Evolutionary conservation across 2,113 vertebrate species (phyloP).

Genomic region (Myanophis thanlyinensis): DNA sequence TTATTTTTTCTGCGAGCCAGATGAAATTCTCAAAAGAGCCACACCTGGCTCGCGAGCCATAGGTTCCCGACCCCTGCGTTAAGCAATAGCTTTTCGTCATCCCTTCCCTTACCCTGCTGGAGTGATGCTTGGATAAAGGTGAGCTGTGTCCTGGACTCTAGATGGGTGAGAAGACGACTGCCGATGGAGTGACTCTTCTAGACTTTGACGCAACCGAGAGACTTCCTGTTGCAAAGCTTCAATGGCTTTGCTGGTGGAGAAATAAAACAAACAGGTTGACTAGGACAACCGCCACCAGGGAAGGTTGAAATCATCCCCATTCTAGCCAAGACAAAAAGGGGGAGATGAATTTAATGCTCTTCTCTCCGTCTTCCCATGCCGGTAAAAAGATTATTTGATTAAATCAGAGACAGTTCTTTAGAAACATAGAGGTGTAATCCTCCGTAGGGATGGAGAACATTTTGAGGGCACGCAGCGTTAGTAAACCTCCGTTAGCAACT

Average conservation of each 20-base stretch:
- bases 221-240: slow-evolving; percentile 78
- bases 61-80: too few relatives aligned
- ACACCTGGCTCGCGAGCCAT: too few relatives aligned
- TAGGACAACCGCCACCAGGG: background rate
- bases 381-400: background rate
- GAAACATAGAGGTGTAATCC: background rate
- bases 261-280: background rate
- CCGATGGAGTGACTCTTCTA: slow-evolving; percentile 72
- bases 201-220: slow-evolving; percentile 61
- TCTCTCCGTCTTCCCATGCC: background rate
- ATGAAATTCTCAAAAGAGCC: too few relatives aligned
- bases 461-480: background rate
- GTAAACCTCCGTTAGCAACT: too few relatives aligned
- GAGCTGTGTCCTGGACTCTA: background rate
- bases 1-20: too few relatives aligned
- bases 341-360: background rate
- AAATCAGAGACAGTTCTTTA: background rate
- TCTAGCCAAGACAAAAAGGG: background rate
- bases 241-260: slow-evolving; percentile 75
- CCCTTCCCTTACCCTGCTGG: slow-evolving; percentile 61
- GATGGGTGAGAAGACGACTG: accelerated
- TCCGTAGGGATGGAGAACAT: background rate
- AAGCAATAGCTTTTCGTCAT: background rate
- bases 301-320: background rate
- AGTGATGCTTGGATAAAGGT: slow-evolving; percentile 4